Base-by-base conservation (phyloP, 2,797 vertebrate species). In the Propithecus deckenii region DNA sequence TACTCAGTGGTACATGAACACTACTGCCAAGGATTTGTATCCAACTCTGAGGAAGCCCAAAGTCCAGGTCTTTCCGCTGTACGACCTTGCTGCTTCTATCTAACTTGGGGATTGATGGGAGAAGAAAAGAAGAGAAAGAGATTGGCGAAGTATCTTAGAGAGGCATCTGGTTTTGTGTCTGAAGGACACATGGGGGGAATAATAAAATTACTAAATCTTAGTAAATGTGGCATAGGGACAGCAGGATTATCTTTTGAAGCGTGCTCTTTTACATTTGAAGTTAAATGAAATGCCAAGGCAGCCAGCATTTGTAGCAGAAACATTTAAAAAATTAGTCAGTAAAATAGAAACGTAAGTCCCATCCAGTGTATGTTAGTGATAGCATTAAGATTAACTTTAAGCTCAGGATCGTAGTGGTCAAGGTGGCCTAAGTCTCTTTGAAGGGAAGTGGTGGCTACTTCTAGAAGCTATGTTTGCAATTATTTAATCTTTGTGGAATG, bases 261-360 rank as follows among this genome's bases (percentile, higher is more conserved):
- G 3, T 25, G 23, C 7, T 83, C 30, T 94, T 95, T 88, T 80
- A 57, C 23, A 72, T n/a, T 7, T 59, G 80, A 91, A 94, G 35
- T 52, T 50, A 75, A 76, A 50, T 69, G 76, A 95, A 95, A 94
- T 95, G 85, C 63, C 57, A 95, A 78, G 63, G 41, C 71, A 94
- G 46, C 43, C 35, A 86, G 78, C 41, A 12, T 91, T 91, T 84
- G 63, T 43, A 74, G 38, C 46, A 88, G 95, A 94, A 90, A 79
- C 86, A 88, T 57, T 38, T 91, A 95, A 35, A 52, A 52, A 35
- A 13, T 52, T 41, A 67, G 25, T 52, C n/a, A 48, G 4, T 48
- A 86, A 57, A 79, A 78, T 35, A 61, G 65, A 85, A 88, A 81
- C 32, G 30, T 23, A 89, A 48, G 52, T 95, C 12, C 57, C 25